Percentiles rank a stretch among this genome's conserved stretches.
These are phyloP conservation scores for Lonchura striata DNA, from an alignment of 2,113 vertebrate species.

Conservation along the genomic window DNA sequence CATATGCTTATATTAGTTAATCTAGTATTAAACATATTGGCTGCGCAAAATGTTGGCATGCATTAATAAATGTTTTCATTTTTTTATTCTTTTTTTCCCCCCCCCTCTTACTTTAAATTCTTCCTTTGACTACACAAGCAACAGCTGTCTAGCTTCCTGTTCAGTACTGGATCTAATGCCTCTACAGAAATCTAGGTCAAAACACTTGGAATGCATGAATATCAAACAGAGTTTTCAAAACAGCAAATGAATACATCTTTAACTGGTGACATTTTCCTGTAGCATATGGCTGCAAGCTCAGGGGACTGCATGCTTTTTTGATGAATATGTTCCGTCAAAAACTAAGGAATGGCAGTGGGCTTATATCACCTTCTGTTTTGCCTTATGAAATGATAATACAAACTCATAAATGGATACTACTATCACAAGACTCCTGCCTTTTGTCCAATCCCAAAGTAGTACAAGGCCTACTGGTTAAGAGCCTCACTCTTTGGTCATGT, in stretches of 20 bases:
- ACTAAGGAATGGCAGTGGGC: constrained; percentile 84
- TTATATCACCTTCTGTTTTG: constrained; percentile 92
- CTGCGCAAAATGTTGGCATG: constrained; percentile 83
- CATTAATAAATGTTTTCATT: constrained; percentile 87
- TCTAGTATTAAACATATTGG: constrained; percentile 87
- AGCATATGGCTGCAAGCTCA: constrained; percentile 94
- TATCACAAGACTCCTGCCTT: constrained; percentile 70
- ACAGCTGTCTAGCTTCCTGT: constrained; percentile 85
- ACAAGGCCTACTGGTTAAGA: constrained; percentile 46
- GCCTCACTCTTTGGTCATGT: constrained; percentile 49
- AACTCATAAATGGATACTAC: constrained; percentile 71
- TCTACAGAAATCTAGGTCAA: constrained; percentile 83
- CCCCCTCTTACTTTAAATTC: constrained; percentile 74
- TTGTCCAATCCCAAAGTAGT: constrained; percentile 63
- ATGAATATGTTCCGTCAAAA: constrained; percentile 92
- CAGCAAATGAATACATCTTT: constrained; percentile 96
- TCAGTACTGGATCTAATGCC: constrained; percentile 83
- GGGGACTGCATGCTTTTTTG: constrained; percentile 93
- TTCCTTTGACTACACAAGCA: constrained; percentile 86
- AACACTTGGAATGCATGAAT: constrained; percentile 91
- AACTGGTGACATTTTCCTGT: constrained; percentile 97
- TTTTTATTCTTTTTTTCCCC: constrained; percentile 69
- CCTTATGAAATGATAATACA: constrained; percentile 95
- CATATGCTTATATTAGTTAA: constrained; percentile 89
- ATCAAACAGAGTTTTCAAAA: constrained; percentile 93